Conservation (phyloP, 1,140 invertebrate genomes). For the Meloidogyne hapla region DNA sequence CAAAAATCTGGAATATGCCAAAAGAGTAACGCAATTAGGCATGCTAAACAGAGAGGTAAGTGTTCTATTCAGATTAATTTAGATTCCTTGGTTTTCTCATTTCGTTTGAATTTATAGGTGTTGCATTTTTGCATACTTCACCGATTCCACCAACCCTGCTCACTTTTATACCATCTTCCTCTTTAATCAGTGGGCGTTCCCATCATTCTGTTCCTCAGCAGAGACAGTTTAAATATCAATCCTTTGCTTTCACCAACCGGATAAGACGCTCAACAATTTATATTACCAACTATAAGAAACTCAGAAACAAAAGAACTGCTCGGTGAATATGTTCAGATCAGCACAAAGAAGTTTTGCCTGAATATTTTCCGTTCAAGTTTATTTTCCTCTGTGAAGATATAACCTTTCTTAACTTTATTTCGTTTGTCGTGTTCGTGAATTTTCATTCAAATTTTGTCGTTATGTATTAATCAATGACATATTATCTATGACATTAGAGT, state of each 20-base stretch:
- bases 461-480: too few relatives aligned
- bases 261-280: background rate
- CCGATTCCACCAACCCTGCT: background rate
- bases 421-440: too few relatives aligned
- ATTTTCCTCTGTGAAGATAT: background rate
- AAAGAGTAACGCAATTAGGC: background rate
- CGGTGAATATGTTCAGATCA: background rate
- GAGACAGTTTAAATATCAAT: background rate
- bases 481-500: too few relatives aligned
- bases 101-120: background rate
- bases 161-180: background rate
- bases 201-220: background rate
- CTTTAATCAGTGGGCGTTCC: background rate
- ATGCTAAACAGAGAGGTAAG: background rate
- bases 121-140: background rate
- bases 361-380: background rate
- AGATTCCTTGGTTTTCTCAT: background rate
- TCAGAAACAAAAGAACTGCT: background rate
- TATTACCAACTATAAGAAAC: background rate
- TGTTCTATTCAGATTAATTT: background rate
- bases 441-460: too few relatives aligned
- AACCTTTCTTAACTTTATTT: too few relatives aligned
- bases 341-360: too few relatives aligned
- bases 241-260: background rate
- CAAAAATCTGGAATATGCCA: background rate